Evolutionary conservation across 1,140 invertebrate species (phyloP).

Genomic region (Drosophila biarmipes): DNA sequence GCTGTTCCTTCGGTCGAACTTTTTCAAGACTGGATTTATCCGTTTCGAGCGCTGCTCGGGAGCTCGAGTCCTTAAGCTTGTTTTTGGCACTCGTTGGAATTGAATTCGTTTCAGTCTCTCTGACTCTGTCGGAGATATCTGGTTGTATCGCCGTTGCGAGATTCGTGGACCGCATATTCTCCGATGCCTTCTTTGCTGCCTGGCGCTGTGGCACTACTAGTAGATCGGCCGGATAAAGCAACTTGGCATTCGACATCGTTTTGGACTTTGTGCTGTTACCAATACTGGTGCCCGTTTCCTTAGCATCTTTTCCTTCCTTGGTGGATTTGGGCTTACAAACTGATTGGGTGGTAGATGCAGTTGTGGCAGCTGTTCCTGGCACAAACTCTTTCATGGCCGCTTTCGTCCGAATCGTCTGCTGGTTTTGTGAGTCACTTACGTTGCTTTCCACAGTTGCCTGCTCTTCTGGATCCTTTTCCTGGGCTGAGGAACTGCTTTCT

Average conservation of each 20-base stretch:
- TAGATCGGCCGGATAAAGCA: conserved; percentile 88
- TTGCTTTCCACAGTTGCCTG: conserved; percentile 85
- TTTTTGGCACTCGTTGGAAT: conserved; percentile 23
- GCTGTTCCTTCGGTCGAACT: conserved; percentile 56
- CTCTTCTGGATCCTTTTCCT: conserved; percentile 49
- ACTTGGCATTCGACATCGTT: conserved; percentile 34
- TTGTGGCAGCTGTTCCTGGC: conserved; percentile 62
- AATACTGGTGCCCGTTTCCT: conserved; percentile 14
- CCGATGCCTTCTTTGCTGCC: conserved; percentile 95
- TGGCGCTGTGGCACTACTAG: conserved; percentile 95
- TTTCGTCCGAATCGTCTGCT: conserved; percentile 89
- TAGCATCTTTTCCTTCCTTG: conserved; percentile 32
- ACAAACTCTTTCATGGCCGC: conserved; percentile 93
- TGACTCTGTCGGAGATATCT: conserved; percentile 50
- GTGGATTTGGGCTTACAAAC: conserved; percentile 46
- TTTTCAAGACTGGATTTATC: conserved; percentile 32
- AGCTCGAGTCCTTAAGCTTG: conserved; percentile 40
- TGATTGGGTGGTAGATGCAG: conserved; percentile 28
- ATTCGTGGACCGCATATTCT: conserved; percentile 90
- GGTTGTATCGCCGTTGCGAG: conserved; percentile 46
- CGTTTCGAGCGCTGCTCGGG: conserved; percentile 4
- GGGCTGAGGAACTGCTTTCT: conserved; percentile 53
- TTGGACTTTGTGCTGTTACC: conserved; percentile 22
- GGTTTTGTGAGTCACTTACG: conserved; percentile 88
- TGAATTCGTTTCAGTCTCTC: conserved; percentile 47